Evolutionary conservation across 2,113 vertebrate species (phyloP).

Genomic region (Empidonax alnorum): DNA sequence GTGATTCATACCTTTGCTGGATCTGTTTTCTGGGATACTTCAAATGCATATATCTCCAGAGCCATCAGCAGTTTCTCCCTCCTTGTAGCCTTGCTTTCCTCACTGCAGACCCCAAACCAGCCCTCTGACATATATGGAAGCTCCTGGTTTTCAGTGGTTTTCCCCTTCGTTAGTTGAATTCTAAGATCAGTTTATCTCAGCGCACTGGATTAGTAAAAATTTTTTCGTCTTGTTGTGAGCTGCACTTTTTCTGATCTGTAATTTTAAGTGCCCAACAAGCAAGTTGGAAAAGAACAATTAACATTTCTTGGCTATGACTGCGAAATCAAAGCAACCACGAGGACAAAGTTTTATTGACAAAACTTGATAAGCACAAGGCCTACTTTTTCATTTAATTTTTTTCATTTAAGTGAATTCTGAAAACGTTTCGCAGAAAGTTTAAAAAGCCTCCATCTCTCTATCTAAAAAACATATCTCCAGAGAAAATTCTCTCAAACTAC

Average conservation of each 20-base stretch:
- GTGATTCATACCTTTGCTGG: not conserved
- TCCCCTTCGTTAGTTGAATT: not conserved
- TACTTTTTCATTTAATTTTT: not conserved
- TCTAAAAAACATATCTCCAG: not conserved
- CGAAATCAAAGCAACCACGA: not conserved
- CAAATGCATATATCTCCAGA: not conserved
- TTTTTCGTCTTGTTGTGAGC: not conserved
- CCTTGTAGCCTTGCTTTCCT: not conserved
- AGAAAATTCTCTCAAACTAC: not conserved
- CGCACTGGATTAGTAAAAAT: not conserved
- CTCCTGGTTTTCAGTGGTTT: not conserved
- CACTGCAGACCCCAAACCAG: not conserved
- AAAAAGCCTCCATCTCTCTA: not conserved
- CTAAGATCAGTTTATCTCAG: not conserved
- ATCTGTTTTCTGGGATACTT: not conserved
- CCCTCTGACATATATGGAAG: not conserved
- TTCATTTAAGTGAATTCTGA: not conserved
- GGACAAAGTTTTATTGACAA: not conserved
- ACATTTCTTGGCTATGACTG: not conserved
- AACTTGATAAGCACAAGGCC: not conserved
- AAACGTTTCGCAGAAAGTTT: not conserved
- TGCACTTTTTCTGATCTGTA: not conserved
- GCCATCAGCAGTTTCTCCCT: not conserved
- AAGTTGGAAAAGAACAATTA: not conserved
- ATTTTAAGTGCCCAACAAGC: not conserved